Evolutionary conservation across 2,797 vertebrate species (phyloP).

Genomic region (Dipus sagitta): DNA sequence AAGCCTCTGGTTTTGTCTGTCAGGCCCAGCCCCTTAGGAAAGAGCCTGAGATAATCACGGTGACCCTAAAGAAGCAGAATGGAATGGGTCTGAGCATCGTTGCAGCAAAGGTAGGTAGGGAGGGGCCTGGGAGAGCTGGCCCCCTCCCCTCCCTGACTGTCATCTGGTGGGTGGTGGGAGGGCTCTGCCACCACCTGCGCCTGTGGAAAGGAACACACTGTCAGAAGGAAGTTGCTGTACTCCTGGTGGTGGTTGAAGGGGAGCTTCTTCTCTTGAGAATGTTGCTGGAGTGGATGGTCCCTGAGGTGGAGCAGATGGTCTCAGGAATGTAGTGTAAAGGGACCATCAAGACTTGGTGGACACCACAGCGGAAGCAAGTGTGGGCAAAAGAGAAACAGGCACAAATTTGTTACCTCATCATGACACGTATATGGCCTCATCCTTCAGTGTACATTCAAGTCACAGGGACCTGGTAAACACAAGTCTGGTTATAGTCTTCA

Average conservation of each 20-base stretch:
- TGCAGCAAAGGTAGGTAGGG: slow-evolving; percentile 94
- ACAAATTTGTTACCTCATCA: not conserved
- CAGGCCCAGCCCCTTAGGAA: slow-evolving; percentile 95
- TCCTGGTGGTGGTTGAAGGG: too few species aligned
- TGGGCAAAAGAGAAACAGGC: not conserved
- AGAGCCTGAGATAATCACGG: slow-evolving; percentile 98
- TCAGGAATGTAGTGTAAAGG: not conserved
- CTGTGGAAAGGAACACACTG: too few species aligned
- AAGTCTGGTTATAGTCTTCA: not conserved
- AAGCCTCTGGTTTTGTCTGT: slow-evolving; percentile 53
- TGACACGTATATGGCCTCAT: too few species aligned
- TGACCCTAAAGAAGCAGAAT: slow-evolving; percentile 98
- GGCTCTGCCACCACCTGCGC: not conserved
- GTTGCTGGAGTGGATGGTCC: not conserved
- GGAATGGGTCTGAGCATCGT: slow-evolving; percentile 99
- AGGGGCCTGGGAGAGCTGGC: not conserved
- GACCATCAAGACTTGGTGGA: not conserved
- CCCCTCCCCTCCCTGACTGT: not conserved
- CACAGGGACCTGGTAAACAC: too few species aligned
- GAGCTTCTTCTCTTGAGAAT: not conserved
- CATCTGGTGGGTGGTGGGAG: not conserved
- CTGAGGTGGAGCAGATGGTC: not conserved
- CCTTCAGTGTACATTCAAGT: not conserved
- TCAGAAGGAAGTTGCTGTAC: too few species aligned
- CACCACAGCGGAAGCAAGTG: too few species aligned